A percentile compares a stretch with the other conserved stretches of the same genome.
phyloP scores from a whole-genome alignment of 2,797 vertebrate species.

The Rhynchonycteris naso region DNA sequence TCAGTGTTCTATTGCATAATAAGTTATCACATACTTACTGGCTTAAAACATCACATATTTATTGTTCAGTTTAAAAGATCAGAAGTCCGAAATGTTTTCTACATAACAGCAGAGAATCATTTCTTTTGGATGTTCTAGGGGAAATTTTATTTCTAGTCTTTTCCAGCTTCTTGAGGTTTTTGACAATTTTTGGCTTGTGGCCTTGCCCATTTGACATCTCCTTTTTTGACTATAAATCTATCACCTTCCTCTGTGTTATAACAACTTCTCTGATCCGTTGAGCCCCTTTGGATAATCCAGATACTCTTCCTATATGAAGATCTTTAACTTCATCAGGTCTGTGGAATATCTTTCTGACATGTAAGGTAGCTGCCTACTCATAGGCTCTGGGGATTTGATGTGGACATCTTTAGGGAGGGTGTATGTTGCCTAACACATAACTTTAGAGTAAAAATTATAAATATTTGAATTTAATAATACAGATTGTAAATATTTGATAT shows the following conservation, averaged over 20 bases:
- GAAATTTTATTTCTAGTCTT: background rate
- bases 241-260: background rate
- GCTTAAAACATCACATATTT: background rate
- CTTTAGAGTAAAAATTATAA: background rate
- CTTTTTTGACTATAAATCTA: background rate
- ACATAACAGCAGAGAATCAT: background rate
- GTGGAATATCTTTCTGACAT: background rate
- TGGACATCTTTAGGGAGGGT: background rate
- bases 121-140: background rate
- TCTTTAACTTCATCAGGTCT: background rate
- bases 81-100: background rate
- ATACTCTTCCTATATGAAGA: background rate
- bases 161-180: background rate
- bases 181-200: background rate
- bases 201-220: background rate
- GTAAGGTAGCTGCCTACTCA: background rate
- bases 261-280: background rate
- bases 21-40: background rate
- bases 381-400: background rate
- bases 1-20: background rate
- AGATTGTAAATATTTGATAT: background rate
- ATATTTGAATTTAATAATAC: constrained; percentile 9
- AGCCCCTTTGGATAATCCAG: background rate
- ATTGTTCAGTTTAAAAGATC: background rate
- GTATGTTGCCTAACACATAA: background rate